A percentile compares a stretch with the other conserved stretches of the same genome.
Evolutionary conservation across 2,888 invertebrate species (phyloP).

Genomic region (Tenthredo livida): DNA sequence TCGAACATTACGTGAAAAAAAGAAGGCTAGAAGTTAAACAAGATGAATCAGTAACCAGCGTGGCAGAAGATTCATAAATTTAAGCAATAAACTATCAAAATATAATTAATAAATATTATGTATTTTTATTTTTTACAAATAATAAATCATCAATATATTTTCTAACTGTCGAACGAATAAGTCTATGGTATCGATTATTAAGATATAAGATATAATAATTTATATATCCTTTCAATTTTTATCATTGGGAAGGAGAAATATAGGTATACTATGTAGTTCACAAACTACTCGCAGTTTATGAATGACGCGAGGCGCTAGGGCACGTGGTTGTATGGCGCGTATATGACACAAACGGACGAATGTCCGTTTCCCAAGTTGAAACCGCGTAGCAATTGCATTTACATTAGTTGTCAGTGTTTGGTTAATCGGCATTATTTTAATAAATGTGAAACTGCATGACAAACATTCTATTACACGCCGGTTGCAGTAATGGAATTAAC

Average conservation of each 20-base stretch:
- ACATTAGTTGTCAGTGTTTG: background rate
- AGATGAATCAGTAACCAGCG: slow-evolving; percentile 21
- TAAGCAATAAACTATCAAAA: background rate
- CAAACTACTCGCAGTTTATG: background rate
- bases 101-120: background rate
- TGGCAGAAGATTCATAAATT: slow-evolving; percentile 3
- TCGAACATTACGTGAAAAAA: slow-evolving; percentile 88
- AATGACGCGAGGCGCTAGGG: slow-evolving; percentile 22
- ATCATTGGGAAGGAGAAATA: background rate
- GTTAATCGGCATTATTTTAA: background rate
- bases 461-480: background rate
- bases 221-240: background rate
- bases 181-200: background rate
- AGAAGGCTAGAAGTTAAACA: slow-evolving; percentile 77
- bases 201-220: too few species aligned
- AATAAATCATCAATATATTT: slow-evolving; percentile 25
- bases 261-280: background rate
- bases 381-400: background rate
- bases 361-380: background rate
- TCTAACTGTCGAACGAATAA: background rate
- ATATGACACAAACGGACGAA: slow-evolving; percentile 20
- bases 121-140: background rate
- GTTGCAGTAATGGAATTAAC: slow-evolving; percentile 30
- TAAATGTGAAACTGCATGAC: background rate
- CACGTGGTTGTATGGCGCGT: slow-evolving; percentile 29